Percentiles rank a stretch among this genome's conserved stretches.
Conservation (phyloP, 1,140 invertebrate species). For the Heliconius melpomene region DNA sequence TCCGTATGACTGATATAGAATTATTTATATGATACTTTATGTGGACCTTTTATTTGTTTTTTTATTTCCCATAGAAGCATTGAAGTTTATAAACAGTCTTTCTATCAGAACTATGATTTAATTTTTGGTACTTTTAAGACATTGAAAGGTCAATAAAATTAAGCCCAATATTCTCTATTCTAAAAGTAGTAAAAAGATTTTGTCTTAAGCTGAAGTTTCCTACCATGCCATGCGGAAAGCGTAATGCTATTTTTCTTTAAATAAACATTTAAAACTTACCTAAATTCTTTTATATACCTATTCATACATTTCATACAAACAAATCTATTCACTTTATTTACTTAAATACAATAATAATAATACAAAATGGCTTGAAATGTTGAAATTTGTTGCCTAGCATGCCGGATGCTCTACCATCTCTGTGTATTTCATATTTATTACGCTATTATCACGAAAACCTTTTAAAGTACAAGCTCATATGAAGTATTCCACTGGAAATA, state of each 20-base stretch:
- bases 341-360: conserved; percentile 15
- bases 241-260: no score
- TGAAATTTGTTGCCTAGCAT: conserved; percentile 42
- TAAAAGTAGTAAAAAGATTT: no score
- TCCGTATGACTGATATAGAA: neutral
- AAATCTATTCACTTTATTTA: neutral
- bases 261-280: no score
- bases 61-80: neutral
- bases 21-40: neutral
- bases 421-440: conserved; percentile 46
- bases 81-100: neutral
- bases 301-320: no score
- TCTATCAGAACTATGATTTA: neutral
- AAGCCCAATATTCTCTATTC: no score
- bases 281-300: no score
- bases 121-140: no score
- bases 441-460: conserved; percentile 46
- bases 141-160: no score
- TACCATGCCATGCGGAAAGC: no score
- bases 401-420: conserved; percentile 45
- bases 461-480: conserved; percentile 43
- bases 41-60: neutral
- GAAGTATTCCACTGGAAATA: conserved; percentile 6
- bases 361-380: conserved; percentile 27
- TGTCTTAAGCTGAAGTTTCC: no score